Conservation (phyloP, 2,888 invertebrate species). For the Laspeyria flexula region DNA sequence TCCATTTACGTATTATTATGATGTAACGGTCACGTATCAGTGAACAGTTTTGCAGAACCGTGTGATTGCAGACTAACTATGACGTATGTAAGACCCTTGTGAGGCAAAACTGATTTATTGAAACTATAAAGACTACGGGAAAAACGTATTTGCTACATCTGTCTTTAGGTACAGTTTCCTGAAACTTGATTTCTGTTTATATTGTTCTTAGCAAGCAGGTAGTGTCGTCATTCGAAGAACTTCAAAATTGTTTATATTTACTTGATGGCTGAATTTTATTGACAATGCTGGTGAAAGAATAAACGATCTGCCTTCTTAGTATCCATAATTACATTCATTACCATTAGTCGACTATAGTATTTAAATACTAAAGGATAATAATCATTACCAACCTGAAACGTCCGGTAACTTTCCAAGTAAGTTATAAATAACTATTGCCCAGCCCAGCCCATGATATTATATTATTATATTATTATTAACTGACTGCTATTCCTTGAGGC, state of each 20-base stretch:
- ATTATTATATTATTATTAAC: too few species aligned
- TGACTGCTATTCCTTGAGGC: neutral
- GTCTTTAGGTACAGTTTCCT: too few species aligned
- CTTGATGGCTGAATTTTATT: neutral
- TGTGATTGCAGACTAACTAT: neutral
- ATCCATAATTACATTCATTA: too few species aligned
- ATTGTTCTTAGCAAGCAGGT: too few species aligned
- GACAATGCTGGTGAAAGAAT: neutral
- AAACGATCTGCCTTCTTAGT: too few species aligned
- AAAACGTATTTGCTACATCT: too few species aligned
- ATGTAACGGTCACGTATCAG: neutral
- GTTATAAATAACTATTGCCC: neutral
- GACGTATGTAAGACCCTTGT: constrained; percentile 5
- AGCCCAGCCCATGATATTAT: neutral
- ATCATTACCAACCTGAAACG: neutral
- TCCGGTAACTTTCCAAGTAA: neutral
- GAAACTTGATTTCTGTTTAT: too few species aligned
- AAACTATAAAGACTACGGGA: too few species aligned
- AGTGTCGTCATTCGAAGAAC: neutral
- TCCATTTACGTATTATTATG: constrained; percentile 6
- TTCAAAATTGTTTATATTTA: neutral
- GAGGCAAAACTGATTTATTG: too few species aligned
- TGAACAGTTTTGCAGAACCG: neutral
- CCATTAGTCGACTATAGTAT: too few species aligned
- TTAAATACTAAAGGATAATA: too few species aligned